Percentiles rank a stretch among this genome's conserved stretches.
Conservation (phyloP, 2,797 vertebrate species). For the Pseudopleuronectes americanus region DNA sequence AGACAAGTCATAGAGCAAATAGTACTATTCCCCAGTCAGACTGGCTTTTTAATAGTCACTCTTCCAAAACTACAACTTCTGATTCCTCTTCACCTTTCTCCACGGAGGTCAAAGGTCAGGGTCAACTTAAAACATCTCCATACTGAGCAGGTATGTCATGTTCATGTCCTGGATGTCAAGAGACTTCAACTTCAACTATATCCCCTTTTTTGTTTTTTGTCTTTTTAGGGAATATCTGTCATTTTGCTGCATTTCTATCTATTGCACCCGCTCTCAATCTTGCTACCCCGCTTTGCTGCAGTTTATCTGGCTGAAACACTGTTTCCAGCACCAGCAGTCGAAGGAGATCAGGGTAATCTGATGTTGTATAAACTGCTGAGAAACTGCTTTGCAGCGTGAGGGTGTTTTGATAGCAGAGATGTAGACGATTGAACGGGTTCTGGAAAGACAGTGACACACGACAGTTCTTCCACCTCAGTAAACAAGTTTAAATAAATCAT, state of each 20-base stretch:
- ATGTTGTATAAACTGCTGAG: constrained; percentile 62
- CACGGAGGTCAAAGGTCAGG: constrained; percentile 40
- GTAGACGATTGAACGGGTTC: constrained; percentile 48
- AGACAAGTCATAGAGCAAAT: constrained; percentile 11
- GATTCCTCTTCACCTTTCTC: constrained; percentile 21
- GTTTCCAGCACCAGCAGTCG: constrained; percentile 49
- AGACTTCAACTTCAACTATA: not conserved
- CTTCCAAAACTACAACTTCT: constrained; percentile 12
- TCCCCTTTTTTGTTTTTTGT: not conserved
- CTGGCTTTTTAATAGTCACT: constrained; percentile 19
- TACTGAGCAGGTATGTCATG: constrained; percentile 5
- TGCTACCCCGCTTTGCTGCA: constrained; percentile 29
- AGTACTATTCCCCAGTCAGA: constrained; percentile 37
- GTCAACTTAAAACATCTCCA: constrained; percentile 18
- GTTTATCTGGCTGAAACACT: constrained; percentile 58
- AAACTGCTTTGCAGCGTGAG: constrained; percentile 41
- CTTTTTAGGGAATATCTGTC: not conserved
- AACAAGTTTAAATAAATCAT: constrained; percentile 8
- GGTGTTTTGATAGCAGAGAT: constrained; percentile 43
- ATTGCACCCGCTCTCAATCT: constrained; percentile 5
- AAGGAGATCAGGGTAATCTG: constrained; percentile 62
- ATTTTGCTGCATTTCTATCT: not conserved
- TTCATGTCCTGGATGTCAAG: constrained; percentile 4
- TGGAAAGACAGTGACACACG: constrained; percentile 13
- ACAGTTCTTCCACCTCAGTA: constrained; percentile 1